A percentile compares a stretch with the other conserved stretches of the same genome.
phyloP scores from a whole-genome alignment of 2,113 vertebrate species.

The Clarias batrachus region DNA sequence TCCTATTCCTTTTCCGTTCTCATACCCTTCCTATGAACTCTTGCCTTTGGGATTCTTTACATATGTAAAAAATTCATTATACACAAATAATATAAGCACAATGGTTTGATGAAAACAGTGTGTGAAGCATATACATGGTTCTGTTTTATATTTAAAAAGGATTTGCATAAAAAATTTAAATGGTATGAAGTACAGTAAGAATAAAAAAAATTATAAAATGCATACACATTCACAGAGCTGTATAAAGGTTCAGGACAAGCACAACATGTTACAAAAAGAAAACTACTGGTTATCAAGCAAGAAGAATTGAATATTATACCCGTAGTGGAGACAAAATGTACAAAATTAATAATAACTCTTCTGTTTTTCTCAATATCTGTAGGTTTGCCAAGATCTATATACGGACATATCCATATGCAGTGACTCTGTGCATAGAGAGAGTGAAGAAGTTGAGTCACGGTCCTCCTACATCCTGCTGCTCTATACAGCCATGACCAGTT shows the following conservation, averaged over 20 bases:
- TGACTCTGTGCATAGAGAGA: constrained; percentile 39
- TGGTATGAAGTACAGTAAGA: not conserved
- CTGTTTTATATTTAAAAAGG: not conserved
- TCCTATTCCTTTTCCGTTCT: constrained; percentile 7
- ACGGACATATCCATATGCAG: constrained; percentile 47
- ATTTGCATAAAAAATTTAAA: not conserved
- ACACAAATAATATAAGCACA: not conserved
- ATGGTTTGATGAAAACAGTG: not conserved
- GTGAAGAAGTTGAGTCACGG: constrained; percentile 46
- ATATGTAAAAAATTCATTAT: constrained; percentile 28
- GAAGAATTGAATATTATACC: not conserved
- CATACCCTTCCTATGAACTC: constrained; percentile 30
- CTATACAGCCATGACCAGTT: constrained; percentile 52
- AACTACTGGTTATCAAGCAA: not conserved
- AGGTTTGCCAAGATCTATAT: constrained; percentile 62
- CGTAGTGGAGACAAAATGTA: not conserved
- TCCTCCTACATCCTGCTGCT: constrained; percentile 60
- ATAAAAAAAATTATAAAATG: not conserved
- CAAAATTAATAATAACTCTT: not conserved
- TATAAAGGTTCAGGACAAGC: not conserved
- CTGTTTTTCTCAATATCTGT: not conserved
- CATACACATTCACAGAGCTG: not conserved
- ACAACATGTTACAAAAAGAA: not conserved
- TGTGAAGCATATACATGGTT: not conserved
- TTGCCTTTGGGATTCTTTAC: not conserved